Evolutionary conservation across 2,888 invertebrate genomes (phyloP).

Genomic region (Zeuzera pyrina): DNA sequence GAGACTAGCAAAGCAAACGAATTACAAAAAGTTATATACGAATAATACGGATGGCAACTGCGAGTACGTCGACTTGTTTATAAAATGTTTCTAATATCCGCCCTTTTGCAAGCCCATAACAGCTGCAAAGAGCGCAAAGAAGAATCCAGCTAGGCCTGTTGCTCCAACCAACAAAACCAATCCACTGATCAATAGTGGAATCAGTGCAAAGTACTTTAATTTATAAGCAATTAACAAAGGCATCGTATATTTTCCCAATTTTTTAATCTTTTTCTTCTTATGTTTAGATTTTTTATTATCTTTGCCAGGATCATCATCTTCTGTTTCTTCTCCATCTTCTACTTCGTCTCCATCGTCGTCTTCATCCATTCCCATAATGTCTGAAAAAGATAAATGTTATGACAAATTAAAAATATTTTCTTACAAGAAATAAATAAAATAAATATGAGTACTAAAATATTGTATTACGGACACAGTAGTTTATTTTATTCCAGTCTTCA

Average conservation of each 20-base stretch:
- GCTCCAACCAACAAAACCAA: conserved; percentile 82
- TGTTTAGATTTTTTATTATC: conserved; percentile 21
- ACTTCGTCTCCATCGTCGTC: conserved; percentile 37
- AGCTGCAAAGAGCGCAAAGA: conserved; percentile 89
- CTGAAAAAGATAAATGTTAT: conserved; percentile 40
- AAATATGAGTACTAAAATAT: no score
- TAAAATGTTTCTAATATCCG: conserved; percentile 36
- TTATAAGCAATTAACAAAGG: conserved; percentile 87
- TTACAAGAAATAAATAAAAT: no score
- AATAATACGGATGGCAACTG: conserved; percentile 53
- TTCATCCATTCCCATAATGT: conserved; percentile 49
- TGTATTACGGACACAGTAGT: no score
- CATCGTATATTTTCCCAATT: conserved; percentile 79
- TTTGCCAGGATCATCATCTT: conserved; percentile 17
- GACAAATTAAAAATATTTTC: no score
- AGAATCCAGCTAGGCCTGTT: conserved; percentile 88
- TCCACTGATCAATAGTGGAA: conserved; percentile 83
- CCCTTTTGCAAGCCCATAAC: conserved; percentile 81
- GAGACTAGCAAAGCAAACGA: no score
- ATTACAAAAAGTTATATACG: no score
- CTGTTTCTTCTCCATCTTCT: conserved; percentile 32
- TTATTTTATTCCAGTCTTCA: no score
- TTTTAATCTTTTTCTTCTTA: conserved; percentile 59
- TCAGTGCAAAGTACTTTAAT: conserved; percentile 83
- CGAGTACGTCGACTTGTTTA: conserved; percentile 41